Base-by-base conservation (phyloP, 2,797 vertebrate genomes). In the Muraenolepis orangiensis region DNA sequence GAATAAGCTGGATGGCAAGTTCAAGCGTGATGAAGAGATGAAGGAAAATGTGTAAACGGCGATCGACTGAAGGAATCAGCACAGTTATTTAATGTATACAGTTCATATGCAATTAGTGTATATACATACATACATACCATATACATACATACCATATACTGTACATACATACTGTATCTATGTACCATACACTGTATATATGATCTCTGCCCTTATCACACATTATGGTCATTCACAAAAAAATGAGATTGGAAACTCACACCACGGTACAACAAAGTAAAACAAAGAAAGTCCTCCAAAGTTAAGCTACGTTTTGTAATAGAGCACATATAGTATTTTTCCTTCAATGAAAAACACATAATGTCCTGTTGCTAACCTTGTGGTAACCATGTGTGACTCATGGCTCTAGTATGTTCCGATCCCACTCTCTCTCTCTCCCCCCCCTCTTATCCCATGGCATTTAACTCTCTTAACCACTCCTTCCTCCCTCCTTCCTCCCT, bases 331-430 rank as follows among this genome's bases (percentile, higher is more conserved):
- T 10, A n/a, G 51, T 57, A 57, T 57, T 23, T 57, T 57, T 57
- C 51, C 51, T 51, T 51, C 46, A 51, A 46, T 18, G 7, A 4
- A 51, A n/a, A n/a, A n/a, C n/a, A n/a, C 36, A 12, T 38, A 10
- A 18, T 6, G 42, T 46, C 72, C 79, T 23, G 0, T 74, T 81
- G 81, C 36, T 77, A 71, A 74, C 74, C 74, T 81, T 85, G 81
- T 75, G 87, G 84, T 87, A 79, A 72, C 68, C 85, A 73, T 76
- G 80, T 81, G 78, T 93, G 91, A 93, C 78, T 92, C 89, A 93
- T 84, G 74, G 71, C 77, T 85, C 32, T 16, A 88, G 84, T 84
- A 91, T 90, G 88, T 80, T 81, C 79, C 85, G 84, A 90, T 89
- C 88, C 90, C 84, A 85, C 80, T 28, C 18, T 64, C 13, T 26